Evolutionary conservation across 2,113 vertebrate genomes (phyloP).

Genomic region (Probosciger aterrimus): DNA sequence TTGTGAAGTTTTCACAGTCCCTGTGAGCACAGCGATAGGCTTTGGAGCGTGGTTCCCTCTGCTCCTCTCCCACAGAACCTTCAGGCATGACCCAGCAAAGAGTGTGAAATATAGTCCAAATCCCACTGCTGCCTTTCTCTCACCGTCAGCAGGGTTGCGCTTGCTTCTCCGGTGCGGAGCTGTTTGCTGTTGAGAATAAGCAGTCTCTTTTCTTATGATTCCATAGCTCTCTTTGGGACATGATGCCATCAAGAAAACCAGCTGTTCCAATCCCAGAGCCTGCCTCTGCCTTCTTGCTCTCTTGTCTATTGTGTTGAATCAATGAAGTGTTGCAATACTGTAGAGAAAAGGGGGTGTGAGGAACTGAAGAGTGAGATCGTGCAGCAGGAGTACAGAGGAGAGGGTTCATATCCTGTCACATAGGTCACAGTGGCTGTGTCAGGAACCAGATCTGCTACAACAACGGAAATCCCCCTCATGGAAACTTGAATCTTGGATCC

Average conservation of each 20-base stretch:
- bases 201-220: slow-evolving; percentile 36
- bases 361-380: background rate
- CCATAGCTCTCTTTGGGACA: slow-evolving; percentile 30
- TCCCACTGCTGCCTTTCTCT: slow-evolving; percentile 41
- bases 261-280: slow-evolving; percentile 23
- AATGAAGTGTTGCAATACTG: slow-evolving; percentile 19
- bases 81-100: slow-evolving; percentile 26
- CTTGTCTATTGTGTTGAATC: background rate
- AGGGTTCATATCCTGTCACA: background rate
- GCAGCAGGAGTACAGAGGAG: background rate
- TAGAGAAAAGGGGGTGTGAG: background rate
- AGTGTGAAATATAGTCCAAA: slow-evolving; percentile 39
- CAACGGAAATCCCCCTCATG: background rate
- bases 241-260: slow-evolving; percentile 46
- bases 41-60: slow-evolving; percentile 14
- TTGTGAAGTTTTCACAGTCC: background rate
- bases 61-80: slow-evolving; percentile 6
- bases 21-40: background rate
- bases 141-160: slow-evolving; percentile 15
- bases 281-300: slow-evolving; percentile 6
- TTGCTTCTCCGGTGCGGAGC: slow-evolving; percentile 26
- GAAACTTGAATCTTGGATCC: background rate
- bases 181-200: slow-evolving; percentile 59
- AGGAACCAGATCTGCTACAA: background rate
- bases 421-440: background rate